Evolutionary conservation across 2,888 invertebrate species (phyloP), one percentile per base, ranked within the genome.

Genomic region (Notodonta dromedarius): DNA sequence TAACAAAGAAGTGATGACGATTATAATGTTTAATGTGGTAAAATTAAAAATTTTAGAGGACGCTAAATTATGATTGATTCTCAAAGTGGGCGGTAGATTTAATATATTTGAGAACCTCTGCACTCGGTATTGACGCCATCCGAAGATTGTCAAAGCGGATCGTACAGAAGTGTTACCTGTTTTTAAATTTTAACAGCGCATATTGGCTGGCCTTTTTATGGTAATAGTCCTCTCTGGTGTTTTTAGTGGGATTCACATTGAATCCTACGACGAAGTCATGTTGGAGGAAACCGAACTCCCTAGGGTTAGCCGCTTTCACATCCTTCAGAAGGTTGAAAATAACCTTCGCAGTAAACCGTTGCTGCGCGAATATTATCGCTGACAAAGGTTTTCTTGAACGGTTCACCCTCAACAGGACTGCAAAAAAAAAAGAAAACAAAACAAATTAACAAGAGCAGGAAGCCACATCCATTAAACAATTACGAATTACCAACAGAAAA

Each of bases 261-360:
- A 93, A 94, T 0, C 98, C 98, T 0, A 97, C 95, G 58, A 97
- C 92, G 79, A 96, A 98, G 73, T 97, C 96, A 0, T 96, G 94
- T 64, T 94, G 92, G 0, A 97, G 77, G 71, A 96, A 95, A 0
- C 88, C 87, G 67, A 95, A 95, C 12, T 94, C 87, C 5, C 65
- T 56, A 0, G 94, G 88, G 65, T 94, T 88, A 0, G 63, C 48
- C 32, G 91, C 74, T 11, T 86, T 89, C 0, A 94, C 94, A 0
- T 91, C 87, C 62, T 95, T 94, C 5, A 98, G 74, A 5, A 97
- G 80, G 65, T 96, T 95, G 79, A 94, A 96, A 0, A 98, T 76
- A 8, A 97, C 93, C 86, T 97, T 96, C 0, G 97, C 96, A 0
- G 97, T 96, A 71, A 96, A 96, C 56, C 97, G 92, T 70, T 96